Percentiles rank a stretch among this genome's conserved stretches.
These are phyloP conservation scores for Amphipoea oculea DNA, from an alignment of 2,888 invertebrate genomes.

Conservation along the genomic window DNA sequence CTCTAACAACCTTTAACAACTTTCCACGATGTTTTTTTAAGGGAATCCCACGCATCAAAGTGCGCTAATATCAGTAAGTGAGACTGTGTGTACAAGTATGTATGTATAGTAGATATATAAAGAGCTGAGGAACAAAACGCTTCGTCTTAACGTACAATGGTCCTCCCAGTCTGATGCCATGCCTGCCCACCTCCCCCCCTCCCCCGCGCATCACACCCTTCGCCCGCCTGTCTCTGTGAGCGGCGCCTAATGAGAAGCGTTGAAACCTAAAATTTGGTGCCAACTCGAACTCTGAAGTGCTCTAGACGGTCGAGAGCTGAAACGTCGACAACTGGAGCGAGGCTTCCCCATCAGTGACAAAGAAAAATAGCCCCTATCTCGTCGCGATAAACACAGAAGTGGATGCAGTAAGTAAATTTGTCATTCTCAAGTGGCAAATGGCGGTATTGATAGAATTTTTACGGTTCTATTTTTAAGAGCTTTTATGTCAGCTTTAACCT, in stretches of 20 bases:
- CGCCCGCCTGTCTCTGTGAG: conserved; percentile 72
- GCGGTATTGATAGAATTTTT: conserved; percentile 82
- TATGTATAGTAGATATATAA: conserved; percentile 69
- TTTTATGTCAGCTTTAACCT: conserved; percentile 76
- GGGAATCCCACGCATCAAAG: conserved; percentile 53
- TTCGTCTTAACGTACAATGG: conserved; percentile 83
- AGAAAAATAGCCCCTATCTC: conserved; percentile 69
- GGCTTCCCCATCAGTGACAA: conserved; percentile 51
- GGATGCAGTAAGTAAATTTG: conserved; percentile 68
- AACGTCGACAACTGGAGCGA: conserved; percentile 71
- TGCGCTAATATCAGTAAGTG: conserved; percentile 78
- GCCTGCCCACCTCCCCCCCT: conserved; percentile 29
- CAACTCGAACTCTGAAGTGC: conserved; percentile 88
- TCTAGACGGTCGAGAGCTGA: conserved; percentile 77
- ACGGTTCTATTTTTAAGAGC: conserved; percentile 75
- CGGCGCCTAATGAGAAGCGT: conserved; percentile 88
- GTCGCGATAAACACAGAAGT: conserved; percentile 61
- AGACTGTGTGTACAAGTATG: conserved; percentile 64
- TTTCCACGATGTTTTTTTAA: conserved; percentile 20
- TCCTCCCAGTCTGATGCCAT: conserved; percentile 73
- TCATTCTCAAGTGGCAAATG: conserved; percentile 74
- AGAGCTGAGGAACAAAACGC: conserved; percentile 82
- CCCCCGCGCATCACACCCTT: conserved; percentile 50
- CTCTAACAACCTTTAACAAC: neutral
- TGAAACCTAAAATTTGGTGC: conserved; percentile 89